These are phyloP conservation scores for Bellardia pandia DNA, from an alignment of 2,888 invertebrate genomes.

Conservation along the genomic window DNA sequence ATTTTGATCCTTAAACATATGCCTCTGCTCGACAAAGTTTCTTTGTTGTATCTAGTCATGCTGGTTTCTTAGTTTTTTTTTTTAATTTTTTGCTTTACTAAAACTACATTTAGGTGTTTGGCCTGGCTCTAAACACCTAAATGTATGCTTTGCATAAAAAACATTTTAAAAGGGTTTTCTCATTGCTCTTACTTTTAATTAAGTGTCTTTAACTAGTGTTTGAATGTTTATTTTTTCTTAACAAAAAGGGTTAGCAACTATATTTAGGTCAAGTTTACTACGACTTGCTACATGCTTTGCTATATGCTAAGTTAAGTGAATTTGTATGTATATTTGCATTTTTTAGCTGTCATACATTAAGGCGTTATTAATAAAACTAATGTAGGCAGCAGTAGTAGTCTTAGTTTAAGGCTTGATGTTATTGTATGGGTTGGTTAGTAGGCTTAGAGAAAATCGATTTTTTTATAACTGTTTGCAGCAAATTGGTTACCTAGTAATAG, in stretches of 20 bases:
- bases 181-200: slow-evolving; percentile 59
- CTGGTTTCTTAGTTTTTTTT: slow-evolving; percentile 1
- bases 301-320: slow-evolving; percentile 5
- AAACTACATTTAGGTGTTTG: background rate
- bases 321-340: background rate
- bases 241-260: slow-evolving; percentile 25
- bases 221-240: background rate
- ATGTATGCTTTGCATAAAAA: slow-evolving; percentile 62
- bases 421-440: background rate
- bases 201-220: slow-evolving; percentile 14
- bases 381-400: background rate
- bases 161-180: slow-evolving; percentile 50
- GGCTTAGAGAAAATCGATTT: background rate
- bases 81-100: background rate
- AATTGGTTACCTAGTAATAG: background rate
- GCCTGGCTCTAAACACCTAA: slow-evolving; percentile 37
- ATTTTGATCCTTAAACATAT: slow-evolving; percentile 36
- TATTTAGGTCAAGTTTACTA: slow-evolving; percentile 68
- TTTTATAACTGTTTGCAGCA: background rate
- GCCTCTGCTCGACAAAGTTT: background rate
- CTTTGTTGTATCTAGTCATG: background rate
- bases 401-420: background rate
- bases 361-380: slow-evolving; percentile 64
- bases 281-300: background rate
- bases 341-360: slow-evolving; percentile 58